A percentile compares a stretch with the other conserved stretches of the same genome.
phyloP scores from a whole-genome alignment of 2,113 vertebrate genomes.

The Phyllostomus discolor region DNA sequence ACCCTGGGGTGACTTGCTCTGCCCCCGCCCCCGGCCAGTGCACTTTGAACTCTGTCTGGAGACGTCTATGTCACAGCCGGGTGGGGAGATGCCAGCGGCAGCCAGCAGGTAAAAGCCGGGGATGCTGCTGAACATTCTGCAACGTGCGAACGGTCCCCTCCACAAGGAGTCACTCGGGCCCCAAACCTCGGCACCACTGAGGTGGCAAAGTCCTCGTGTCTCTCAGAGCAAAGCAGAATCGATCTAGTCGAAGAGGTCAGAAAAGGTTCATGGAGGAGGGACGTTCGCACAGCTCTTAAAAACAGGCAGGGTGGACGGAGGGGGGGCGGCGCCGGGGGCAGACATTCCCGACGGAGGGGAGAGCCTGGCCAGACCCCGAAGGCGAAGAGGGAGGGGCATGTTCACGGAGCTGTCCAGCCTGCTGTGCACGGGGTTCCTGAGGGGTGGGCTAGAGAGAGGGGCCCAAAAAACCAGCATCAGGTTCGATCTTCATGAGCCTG shows the following conservation, averaged over 20 bases:
- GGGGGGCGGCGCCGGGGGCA: background rate
- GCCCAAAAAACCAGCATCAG: background rate
- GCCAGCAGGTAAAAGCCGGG: background rate
- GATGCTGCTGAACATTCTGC: background rate
- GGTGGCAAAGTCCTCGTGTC: background rate
- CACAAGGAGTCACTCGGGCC: background rate
- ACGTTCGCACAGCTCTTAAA: background rate
- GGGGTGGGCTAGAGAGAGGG: background rate
- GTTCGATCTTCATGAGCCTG: background rate
- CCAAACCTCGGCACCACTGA: background rate
- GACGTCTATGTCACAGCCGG: background rate
- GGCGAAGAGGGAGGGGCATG: fast-evolving
- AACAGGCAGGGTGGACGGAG: background rate
- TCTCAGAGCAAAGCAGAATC: background rate
- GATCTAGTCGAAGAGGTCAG: background rate
- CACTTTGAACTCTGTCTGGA: background rate
- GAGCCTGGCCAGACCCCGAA: background rate
- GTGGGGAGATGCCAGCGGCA: background rate
- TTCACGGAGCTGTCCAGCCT: background rate
- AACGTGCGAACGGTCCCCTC: too few species aligned
- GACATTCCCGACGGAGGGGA: background rate
- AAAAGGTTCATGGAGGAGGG: background rate
- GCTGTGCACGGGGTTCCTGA: too few species aligned
- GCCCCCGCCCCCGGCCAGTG: too few species aligned
- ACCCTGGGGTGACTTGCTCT: background rate